Base-by-base conservation (phyloP, 2,113 vertebrate species). In the Echinops telfairi region DNA sequence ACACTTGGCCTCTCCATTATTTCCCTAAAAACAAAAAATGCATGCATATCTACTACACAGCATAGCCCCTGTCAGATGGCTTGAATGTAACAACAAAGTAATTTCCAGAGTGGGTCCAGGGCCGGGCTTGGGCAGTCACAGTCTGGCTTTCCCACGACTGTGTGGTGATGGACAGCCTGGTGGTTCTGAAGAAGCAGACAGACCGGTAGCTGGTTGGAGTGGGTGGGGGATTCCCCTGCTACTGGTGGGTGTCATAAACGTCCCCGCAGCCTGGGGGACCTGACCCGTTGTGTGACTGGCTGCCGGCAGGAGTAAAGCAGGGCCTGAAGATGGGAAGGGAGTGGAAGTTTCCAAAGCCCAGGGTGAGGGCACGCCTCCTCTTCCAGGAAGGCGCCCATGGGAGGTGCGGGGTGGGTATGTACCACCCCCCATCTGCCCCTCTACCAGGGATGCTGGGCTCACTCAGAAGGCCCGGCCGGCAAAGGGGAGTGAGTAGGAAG, bases 381-480 rank as follows among this genome's bases (percentile, higher is more conserved):
- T 81, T 78, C 33, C 20, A 27, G 36, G 38, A 53, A 53, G 85
- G 40, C 0, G 1, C 25, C 38, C n/a, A 19, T 22, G 33, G 57
- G 25, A 88, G 77, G 7, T 19, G 25, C n/a, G 15, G 58, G 31
- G 5, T 36, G 47, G 47, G 58, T 33, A 27, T 68, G 38, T 1
- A 3, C 70, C 27, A 47, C 40, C 2, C 7, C 40, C 40, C 40
- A 40, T 40, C 40, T 8, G 23, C 38, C 40, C 68, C 1, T 90
- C 73, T 71, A 16, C 11, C 43, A 6, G 3, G 27, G 40, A 0
- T 31, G 6, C 19, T 70, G 25, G 57, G 60, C 80, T 86, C 81
- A n/a, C 40, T 89, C 73, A 70, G 91, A 62, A 77, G 94, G 38
- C 6, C 16, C 75, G 16, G 53, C 73, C 66, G 80, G n/a, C 73